Evolutionary conservation across 2,797 vertebrate genomes (phyloP), one percentile per base, ranked within the genome.

Genomic region (Harpagifer antarcticus): DNA sequence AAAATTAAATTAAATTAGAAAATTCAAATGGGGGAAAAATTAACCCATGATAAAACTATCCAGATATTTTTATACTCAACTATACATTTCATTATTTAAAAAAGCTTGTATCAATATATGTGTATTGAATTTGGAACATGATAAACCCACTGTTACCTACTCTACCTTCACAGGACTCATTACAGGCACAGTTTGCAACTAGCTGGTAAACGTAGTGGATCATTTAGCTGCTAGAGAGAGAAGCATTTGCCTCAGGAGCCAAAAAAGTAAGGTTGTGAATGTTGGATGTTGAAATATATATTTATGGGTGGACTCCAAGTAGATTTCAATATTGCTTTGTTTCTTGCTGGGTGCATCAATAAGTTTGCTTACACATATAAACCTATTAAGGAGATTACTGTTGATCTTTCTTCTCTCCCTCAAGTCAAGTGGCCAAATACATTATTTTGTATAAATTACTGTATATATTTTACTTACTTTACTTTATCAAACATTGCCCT

Each of bases 11-110:
- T n/a, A n/a, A n/a, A n/a, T 17, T 47, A 20, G 33, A 42, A 48
- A 7, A 68, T 58, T 74, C 52, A 52, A 47, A 33, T 45, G 42
- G 14, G 8, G 10, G 17, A 74, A 72, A 20, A 23, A 17, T n/a
- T 15, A 68, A 15, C 0, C 23, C 27, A 45, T 13, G 23, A 50
- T 56, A 63, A 3, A 3, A 12, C n/a, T n/a, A n/a, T n/a, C n/a
- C 52, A 59, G 16, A 23, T n/a, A 19, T 17, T 33, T 0, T 33
- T 7, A 33, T 33, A 33, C 33, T 33, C 33, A 33, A 33, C 33
- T 27, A 27, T 27, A 7, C 5, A 37, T 37, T 54, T 16, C 13
- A 47, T 45, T 2, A 64, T 60, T 44, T 57, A 62, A 61, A 53
- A 44, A 15, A 16, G 17, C 15, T 14, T 20, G 48, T 1, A 40